Evolutionary conservation across 2,888 invertebrate genomes (phyloP).

Genomic region (Tridacna crocea): DNA sequence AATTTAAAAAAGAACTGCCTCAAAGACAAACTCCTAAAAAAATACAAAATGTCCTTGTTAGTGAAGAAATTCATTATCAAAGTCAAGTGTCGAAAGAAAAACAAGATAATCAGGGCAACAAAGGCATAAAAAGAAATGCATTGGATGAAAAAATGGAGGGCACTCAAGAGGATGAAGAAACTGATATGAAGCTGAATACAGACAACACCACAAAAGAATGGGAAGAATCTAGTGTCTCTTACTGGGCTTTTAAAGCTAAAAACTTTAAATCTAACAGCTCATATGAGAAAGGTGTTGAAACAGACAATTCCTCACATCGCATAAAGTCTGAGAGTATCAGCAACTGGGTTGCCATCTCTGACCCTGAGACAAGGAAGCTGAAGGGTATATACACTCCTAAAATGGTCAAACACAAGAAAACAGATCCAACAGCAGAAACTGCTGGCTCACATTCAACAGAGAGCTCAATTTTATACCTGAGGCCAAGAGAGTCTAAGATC

Average conservation of each 20-base stretch:
- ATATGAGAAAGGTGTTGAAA: background rate
- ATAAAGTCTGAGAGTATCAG: background rate
- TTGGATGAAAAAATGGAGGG: background rate
- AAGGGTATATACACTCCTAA: background rate
- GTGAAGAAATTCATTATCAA: no score
- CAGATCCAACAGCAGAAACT: background rate
- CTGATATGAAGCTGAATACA: background rate
- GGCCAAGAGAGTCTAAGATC: background rate
- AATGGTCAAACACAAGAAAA: no score
- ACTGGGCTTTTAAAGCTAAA: no score
- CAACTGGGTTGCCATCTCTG: constrained; percentile 1
- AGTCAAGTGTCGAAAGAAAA: no score
- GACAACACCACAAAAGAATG: background rate
- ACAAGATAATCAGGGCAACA: background rate
- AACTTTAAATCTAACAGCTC: no score
- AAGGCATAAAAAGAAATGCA: background rate
- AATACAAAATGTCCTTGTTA: background rate
- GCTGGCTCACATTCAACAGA: background rate
- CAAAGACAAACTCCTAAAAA: background rate
- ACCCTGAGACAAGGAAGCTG: background rate
- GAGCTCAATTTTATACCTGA: background rate
- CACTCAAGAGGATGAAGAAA: background rate
- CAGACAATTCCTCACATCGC: background rate
- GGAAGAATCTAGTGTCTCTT: background rate
- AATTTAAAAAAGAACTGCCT: background rate